phyloP scores from a whole-genome alignment of 1,140 invertebrate species.

The Nasonia giraulti region DNA sequence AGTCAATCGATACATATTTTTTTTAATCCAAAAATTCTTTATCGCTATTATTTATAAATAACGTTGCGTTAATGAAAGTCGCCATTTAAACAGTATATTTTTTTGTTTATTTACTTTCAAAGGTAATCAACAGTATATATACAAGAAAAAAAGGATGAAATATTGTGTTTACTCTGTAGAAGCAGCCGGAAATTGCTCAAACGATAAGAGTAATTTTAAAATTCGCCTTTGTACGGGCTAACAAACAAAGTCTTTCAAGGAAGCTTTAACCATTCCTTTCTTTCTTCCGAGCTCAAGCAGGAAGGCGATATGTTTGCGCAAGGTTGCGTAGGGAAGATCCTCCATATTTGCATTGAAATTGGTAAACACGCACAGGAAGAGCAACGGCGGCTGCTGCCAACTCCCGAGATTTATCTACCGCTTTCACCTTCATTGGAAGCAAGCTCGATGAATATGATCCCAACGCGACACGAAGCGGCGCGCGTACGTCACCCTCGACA shows the following conservation, averaged over 20 bases:
- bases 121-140: neutral
- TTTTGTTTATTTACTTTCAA: no score
- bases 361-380: slow-evolving; percentile 57
- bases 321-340: neutral
- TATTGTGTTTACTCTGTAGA: neutral
- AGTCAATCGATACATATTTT: no score
- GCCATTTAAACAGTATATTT: no score
- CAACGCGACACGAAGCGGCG: neutral
- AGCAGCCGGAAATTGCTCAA: neutral
- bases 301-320: neutral
- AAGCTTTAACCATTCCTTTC: neutral
- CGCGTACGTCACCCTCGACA: slow-evolving; percentile 7
- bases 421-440: slow-evolving; percentile 18
- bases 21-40: no score
- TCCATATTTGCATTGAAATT: slow-evolving; percentile 66
- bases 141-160: neutral
- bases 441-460: slow-evolving; percentile 35
- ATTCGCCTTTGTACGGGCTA: neutral
- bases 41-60: no score
- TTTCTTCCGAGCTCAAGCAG: neutral
- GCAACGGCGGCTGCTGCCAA: slow-evolving; percentile 12
- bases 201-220: neutral
- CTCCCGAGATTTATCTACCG: neutral
- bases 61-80: no score
- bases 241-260: neutral